These are phyloP conservation scores for Tribolium madens DNA, from an alignment of 1,140 invertebrate species.

Conservation along the genomic window DNA sequence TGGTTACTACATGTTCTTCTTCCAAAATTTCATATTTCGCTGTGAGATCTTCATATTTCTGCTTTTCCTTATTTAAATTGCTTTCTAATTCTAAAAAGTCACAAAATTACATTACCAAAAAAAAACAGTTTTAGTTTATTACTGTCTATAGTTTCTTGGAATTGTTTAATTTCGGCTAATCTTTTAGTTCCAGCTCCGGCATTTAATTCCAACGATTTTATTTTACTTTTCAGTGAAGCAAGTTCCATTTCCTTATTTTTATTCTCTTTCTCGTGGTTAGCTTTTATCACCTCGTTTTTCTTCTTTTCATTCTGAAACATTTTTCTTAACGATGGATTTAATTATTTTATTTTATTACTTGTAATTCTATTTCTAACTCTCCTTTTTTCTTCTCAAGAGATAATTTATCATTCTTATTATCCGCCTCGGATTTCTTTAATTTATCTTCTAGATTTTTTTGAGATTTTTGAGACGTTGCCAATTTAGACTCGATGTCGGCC, in stretches of 20 bases:
- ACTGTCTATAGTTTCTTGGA: constrained; percentile 78
- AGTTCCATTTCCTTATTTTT: constrained; percentile 77
- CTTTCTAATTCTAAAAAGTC: constrained; percentile 74
- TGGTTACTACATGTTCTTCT: constrained; percentile 84
- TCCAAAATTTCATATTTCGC: constrained; percentile 85
- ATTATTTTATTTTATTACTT: constrained; percentile 64
- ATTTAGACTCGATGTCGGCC: constrained; percentile 70
- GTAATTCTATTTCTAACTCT: constrained; percentile 74
- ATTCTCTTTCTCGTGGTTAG: constrained; percentile 72
- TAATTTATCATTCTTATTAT: constrained; percentile 69
- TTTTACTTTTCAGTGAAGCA: constrained; percentile 74
- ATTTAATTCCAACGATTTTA: constrained; percentile 72
- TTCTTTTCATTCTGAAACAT: constrained; percentile 72
- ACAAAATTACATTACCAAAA: constrained; percentile 30
- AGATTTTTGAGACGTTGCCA: constrained; percentile 74
- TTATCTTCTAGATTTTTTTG: constrained; percentile 70
- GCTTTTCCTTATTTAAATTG: constrained; percentile 74
- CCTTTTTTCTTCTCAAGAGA: constrained; percentile 73
- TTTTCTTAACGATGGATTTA: not conserved
- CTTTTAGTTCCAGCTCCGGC: constrained; percentile 74
- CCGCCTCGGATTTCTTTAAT: constrained; percentile 68
- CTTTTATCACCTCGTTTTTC: constrained; percentile 72
- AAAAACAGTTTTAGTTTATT: constrained; percentile 56
- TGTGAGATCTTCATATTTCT: constrained; percentile 84
- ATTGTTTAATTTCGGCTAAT: constrained; percentile 75